Base-by-base conservation (phyloP, 2,113 vertebrate genomes). In the Mobula birostris region DNA sequence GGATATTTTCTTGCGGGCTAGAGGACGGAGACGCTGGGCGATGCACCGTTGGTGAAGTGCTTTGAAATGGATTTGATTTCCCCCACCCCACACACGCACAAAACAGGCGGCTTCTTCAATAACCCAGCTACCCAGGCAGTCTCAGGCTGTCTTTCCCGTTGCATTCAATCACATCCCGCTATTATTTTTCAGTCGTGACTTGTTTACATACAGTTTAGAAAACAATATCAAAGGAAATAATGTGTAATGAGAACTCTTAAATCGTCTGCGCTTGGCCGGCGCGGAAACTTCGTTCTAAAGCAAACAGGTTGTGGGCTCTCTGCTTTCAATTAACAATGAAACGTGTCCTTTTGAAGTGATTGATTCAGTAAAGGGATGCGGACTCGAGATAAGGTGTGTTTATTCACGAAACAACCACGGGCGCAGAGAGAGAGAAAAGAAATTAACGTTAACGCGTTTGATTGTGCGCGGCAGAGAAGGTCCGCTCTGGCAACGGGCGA, bases 261-360 rank as follows among this genome's bases (percentile, higher is more conserved):
- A 87, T 82, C 17, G 36, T 82, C 83, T 85, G 24, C 11, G 9
- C 48, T 29, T 0, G 48, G 24, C 21, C 82, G 21, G 14, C 58
- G 61, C 29, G 85, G 61, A 90, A 90, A 68, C 85, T 66, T n/a
- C 61, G 17, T 19, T 15, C 29, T 19, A 17, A 90, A 74, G 40
- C 70, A 74, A 93, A 56, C 36, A 29, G 21, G 9, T 27, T 72
- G 32, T 19, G 66, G 7, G 24, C 66, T 63, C 61, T 40, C 29
- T 66, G 88, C 70, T 91, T 70, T 91, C 88, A 91, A 91, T 68
- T 91, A 91, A 91, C 61, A 70, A 91, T 91, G n/a, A 66, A 91
- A 68, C 32, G 63, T 91, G 14, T 90, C 36, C 70, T 29, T 80
- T 80, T 94, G 77, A 82, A 94, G 94, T 94, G 82, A 82, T 79